Percentiles rank a stretch among this genome's conserved stretches.
Conservation (phyloP, 2,113 vertebrate genomes). For the Phaetusa simplex region DNA sequence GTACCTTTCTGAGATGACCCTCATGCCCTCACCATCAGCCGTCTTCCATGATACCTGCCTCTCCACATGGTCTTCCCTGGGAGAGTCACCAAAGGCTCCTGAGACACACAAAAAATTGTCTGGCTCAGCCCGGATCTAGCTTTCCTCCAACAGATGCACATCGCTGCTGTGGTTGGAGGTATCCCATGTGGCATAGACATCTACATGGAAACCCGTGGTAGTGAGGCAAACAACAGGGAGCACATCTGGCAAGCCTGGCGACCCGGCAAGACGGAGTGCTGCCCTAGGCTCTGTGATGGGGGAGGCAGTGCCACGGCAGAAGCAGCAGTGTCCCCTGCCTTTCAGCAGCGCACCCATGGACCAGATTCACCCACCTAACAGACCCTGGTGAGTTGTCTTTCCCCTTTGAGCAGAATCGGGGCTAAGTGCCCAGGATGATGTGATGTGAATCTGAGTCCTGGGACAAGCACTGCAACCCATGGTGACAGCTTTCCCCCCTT, state of each 20-base stretch:
- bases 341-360: neutral
- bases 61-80: neutral
- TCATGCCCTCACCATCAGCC: neutral
- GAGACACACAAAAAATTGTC: neutral
- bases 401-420: neutral
- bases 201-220: neutral
- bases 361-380: neutral
- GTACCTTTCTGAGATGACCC: neutral
- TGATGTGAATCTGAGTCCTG: neutral
- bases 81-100: neutral
- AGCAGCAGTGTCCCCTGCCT: neutral
- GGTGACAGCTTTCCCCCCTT: neutral
- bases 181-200: neutral
- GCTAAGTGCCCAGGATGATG: no score
- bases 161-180: neutral
- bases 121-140: neutral
- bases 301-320: neutral
- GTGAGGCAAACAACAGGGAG: neutral
- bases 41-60: neutral
- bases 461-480: neutral
- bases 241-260: neutral
- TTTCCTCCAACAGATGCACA: neutral
- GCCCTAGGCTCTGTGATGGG: neutral
- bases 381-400: neutral
- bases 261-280: neutral